Evolutionary conservation across 2,888 invertebrate species (phyloP).

Genomic region (Autographa pulchrina): DNA sequence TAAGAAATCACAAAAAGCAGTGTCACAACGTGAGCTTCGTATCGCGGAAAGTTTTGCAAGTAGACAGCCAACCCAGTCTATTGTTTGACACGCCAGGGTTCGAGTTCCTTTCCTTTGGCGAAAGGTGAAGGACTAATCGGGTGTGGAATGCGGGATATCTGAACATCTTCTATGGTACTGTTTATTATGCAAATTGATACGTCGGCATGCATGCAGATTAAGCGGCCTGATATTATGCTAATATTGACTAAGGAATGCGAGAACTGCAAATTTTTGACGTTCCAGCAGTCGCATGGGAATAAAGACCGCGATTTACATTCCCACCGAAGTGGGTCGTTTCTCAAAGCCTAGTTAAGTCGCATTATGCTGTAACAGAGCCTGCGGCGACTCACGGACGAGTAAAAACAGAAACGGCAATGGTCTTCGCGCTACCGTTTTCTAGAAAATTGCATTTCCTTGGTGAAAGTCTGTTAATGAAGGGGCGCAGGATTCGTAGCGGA

Average conservation of each 20-base stretch:
- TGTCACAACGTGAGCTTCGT: constrained; percentile 78
- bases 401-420: constrained; percentile 83
- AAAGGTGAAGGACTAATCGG: constrained; percentile 83
- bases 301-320: constrained; percentile 66
- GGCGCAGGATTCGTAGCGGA: constrained; percentile 79
- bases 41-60: constrained; percentile 82
- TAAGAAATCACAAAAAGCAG: constrained; percentile 82
- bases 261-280: constrained; percentile 54
- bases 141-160: constrained; percentile 75
- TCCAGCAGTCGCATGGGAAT: constrained; percentile 65
- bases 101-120: constrained; percentile 77
- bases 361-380: constrained; percentile 82
- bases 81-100: constrained; percentile 76
- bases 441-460: constrained; percentile 88
- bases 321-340: constrained; percentile 75
- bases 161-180: constrained; percentile 60
- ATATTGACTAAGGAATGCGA: constrained; percentile 49
- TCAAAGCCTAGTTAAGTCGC: constrained; percentile 74
- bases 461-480: constrained; percentile 86
- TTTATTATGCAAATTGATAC: constrained; percentile 75
- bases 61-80: constrained; percentile 71
- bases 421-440: constrained; percentile 88
- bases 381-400: constrained; percentile 80
- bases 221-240: constrained; percentile 55
- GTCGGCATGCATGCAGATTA: constrained; percentile 60